Conservation (phyloP, 2,113 vertebrate genomes). For the Coregonus clupeaformis region DNA sequence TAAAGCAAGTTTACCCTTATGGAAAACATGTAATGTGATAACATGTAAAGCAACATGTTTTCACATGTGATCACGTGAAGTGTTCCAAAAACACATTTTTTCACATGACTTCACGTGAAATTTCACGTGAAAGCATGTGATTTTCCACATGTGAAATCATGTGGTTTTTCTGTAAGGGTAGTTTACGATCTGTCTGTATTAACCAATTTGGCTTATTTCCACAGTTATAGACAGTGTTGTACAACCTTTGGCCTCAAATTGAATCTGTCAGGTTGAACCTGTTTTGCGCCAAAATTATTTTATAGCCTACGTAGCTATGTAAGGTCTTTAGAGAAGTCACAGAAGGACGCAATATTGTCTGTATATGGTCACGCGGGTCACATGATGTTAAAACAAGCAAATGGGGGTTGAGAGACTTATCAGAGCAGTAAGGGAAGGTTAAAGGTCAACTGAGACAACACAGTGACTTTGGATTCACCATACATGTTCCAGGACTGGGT, state of each 20-base stretch:
- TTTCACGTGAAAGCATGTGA: too few relatives aligned
- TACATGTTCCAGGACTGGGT: background rate
- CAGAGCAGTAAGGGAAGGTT: conserved; percentile 26
- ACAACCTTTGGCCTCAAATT: background rate
- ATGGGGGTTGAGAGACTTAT: conserved; percentile 16
- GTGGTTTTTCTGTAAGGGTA: background rate
- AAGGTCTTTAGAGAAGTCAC: background rate
- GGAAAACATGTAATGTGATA: too few relatives aligned
- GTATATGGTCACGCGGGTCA: conserved; percentile 24
- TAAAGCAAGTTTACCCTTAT: background rate
- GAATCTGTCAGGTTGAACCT: background rate
- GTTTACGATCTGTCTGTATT: background rate
- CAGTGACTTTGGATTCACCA: background rate
- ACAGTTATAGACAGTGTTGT: background rate
- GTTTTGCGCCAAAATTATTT: background rate
- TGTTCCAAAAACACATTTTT: too few relatives aligned
- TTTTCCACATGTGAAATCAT: too few relatives aligned
- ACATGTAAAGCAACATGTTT: too few relatives aligned
- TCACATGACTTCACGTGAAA: too few relatives aligned
- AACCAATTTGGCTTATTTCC: background rate
- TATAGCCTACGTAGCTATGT: background rate
- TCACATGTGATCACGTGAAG: too few relatives aligned
- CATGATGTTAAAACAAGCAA: conserved; percentile 25
- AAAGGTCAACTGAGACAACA: conserved; percentile 2
- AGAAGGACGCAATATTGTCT: background rate